These are phyloP conservation scores for Plutella xylostella DNA, from an alignment of 2,888 invertebrate genomes.

Conservation along the genomic window DNA sequence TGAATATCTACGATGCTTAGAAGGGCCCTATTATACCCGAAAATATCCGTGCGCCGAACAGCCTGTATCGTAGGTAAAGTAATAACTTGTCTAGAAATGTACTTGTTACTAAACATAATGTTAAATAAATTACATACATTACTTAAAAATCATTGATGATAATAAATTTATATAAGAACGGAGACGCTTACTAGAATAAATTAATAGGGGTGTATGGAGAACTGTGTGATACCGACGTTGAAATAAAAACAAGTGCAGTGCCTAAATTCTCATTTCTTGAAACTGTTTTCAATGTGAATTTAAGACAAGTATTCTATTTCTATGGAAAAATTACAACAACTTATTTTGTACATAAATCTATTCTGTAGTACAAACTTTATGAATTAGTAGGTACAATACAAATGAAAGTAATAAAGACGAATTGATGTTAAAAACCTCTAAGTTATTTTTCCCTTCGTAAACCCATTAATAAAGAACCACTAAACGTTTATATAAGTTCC, in stretches of 20 bases:
- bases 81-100: too few relatives aligned
- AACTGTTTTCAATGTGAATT: slow-evolving; percentile 9
- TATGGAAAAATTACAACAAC: slow-evolving; percentile 28
- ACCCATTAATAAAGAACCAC: too few relatives aligned
- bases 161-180: slow-evolving; percentile 59
- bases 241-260: slow-evolving; percentile 53
- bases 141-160: slow-evolving; percentile 23
- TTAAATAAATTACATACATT: too few relatives aligned
- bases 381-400: slow-evolving; percentile 36
- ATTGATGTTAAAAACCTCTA: slow-evolving; percentile 45
- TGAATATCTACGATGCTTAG: too few relatives aligned
- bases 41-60: too few relatives aligned
- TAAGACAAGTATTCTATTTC: slow-evolving; percentile 22
- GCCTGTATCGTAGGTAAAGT: too few relatives aligned
- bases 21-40: too few relatives aligned
- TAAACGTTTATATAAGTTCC: too few relatives aligned
- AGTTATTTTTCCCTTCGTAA: not conserved
- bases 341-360: slow-evolving; percentile 60
- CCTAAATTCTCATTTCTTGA: slow-evolving; percentile 56
- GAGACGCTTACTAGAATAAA: slow-evolving; percentile 66
- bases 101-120: too few relatives aligned
- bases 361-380: slow-evolving; percentile 58
- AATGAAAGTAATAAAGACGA: slow-evolving; percentile 66
- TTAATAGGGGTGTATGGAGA: slow-evolving; percentile 43
- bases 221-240: slow-evolving; percentile 58